Conservation (phyloP, 1,140 invertebrate genomes). For the Cotesia chilonis region DNA sequence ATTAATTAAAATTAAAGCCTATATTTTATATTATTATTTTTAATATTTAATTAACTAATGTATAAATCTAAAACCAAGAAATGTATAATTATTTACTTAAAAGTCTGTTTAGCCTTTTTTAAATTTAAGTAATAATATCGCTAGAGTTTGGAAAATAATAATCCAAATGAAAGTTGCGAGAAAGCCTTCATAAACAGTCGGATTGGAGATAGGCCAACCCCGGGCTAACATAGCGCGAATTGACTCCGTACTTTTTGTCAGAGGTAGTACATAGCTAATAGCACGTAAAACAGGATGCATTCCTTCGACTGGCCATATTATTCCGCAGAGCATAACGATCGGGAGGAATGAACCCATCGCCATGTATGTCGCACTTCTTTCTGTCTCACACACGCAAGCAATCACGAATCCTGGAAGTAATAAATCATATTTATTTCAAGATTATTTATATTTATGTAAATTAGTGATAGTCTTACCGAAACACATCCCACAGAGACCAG, state of each 20-base stretch:
- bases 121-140: slow-evolving; percentile 82
- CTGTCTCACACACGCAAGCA: slow-evolving; percentile 85
- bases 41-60: slow-evolving; percentile 1
- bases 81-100: slow-evolving; percentile 11
- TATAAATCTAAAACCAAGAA: slow-evolving; percentile 19
- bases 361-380: slow-evolving; percentile 91
- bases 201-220: slow-evolving; percentile 82
- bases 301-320: slow-evolving; percentile 85
- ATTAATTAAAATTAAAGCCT: neutral
- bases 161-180: slow-evolving; percentile 87
- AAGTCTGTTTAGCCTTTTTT: slow-evolving; percentile 74
- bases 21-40: neutral
- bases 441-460: neutral
- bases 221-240: slow-evolving; percentile 86
- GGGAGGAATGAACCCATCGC: slow-evolving; percentile 93
- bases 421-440: slow-evolving; percentile 17
- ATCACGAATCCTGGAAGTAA: slow-evolving; percentile 81
- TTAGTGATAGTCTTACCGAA: slow-evolving; percentile 71
- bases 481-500: slow-evolving; percentile 92
- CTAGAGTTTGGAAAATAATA: slow-evolving; percentile 79
- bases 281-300: slow-evolving; percentile 83
- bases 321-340: slow-evolving; percentile 88
- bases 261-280: slow-evolving; percentile 82
- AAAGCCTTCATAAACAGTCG: slow-evolving; percentile 87
- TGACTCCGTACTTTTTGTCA: slow-evolving; percentile 93